Conservation (phyloP, 2,113 vertebrate genomes). For the Ceyx margarethae region DNA sequence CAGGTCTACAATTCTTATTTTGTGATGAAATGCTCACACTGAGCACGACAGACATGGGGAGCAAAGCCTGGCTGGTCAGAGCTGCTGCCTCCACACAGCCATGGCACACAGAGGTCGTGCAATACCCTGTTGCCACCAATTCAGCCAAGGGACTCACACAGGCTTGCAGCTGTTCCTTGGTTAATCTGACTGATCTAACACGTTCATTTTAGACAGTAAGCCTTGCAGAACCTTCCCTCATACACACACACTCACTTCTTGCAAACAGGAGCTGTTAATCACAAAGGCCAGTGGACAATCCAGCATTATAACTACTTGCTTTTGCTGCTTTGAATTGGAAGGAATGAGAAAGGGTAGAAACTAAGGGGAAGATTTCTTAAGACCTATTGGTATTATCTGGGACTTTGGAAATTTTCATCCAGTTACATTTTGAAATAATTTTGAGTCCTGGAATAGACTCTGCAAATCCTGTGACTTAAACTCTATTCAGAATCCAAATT, state of each 20-base stretch:
- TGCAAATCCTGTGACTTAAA: neutral
- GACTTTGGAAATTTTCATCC: neutral
- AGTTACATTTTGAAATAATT: neutral
- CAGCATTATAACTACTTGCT: neutral
- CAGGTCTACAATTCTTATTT: too few species aligned
- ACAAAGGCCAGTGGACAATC: neutral
- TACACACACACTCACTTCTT: neutral
- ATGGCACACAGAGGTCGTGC: accelerated
- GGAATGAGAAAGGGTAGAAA: neutral
- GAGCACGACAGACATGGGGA: accelerated
- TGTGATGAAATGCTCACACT: accelerated
- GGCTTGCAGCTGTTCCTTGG: neutral
- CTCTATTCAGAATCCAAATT: neutral
- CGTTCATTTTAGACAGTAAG: neutral
- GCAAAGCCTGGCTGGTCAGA: neutral
- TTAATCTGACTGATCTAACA: neutral
- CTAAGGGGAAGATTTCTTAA: neutral
- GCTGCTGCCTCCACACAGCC: accelerated
- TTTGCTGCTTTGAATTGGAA: neutral
- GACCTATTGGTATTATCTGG: neutral
- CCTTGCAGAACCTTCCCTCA: neutral
- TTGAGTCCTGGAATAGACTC: neutral
- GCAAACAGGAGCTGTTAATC: neutral
- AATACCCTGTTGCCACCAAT: too few species aligned
- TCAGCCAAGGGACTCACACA: neutral